A percentile compares a stretch with the other conserved stretches of the same genome.
These are phyloP conservation scores for Theretra japonica DNA, from an alignment of 2,888 invertebrate species.

Conservation along the genomic window DNA sequence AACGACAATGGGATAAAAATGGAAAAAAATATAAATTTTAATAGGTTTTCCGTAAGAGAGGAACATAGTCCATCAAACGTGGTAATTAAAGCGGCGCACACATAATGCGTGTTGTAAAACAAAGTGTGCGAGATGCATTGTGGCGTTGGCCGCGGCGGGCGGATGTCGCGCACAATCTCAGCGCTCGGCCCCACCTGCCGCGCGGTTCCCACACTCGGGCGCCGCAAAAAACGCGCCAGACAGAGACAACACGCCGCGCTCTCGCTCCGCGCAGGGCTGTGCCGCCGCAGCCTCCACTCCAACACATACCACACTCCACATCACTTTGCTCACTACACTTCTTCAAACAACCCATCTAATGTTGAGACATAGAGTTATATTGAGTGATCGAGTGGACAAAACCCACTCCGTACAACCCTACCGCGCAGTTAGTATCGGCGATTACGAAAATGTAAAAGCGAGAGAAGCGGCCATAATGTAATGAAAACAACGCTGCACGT, in stretches of 20 bases:
- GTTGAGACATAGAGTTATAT: too few relatives aligned
- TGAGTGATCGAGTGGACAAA: too few relatives aligned
- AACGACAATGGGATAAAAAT: too few relatives aligned
- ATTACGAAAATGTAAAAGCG: conserved; percentile 82
- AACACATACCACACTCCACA: conserved; percentile 65
- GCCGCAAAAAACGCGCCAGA: conserved; percentile 82
- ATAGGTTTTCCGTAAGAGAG: conserved; percentile 42
- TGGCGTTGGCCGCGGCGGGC: conserved; percentile 61
- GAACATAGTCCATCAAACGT: conserved; percentile 66
- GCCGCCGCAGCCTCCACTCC: conserved; percentile 60
- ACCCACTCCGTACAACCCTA: conserved; percentile 65
- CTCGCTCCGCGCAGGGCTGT: conserved; percentile 75
- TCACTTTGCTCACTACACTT: conserved; percentile 54
- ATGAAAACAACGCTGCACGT: conserved; percentile 76
- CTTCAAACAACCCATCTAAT: too few relatives aligned
- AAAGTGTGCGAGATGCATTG: conserved; percentile 80
- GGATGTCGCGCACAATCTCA: conserved; percentile 85
- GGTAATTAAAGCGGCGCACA: conserved; percentile 17
- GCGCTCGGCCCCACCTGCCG: conserved; percentile 82
- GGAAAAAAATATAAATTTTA: background rate
- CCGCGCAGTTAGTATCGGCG: conserved; percentile 70
- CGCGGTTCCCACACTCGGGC: conserved; percentile 84
- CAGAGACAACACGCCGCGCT: conserved; percentile 64
- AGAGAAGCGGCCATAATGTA: conserved; percentile 80
- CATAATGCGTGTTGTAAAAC: conserved; percentile 74